Percentiles rank a stretch among this genome's conserved stretches.
Conservation (phyloP, 1,140 invertebrate genomes). For the Steinernema feltiae region DNA sequence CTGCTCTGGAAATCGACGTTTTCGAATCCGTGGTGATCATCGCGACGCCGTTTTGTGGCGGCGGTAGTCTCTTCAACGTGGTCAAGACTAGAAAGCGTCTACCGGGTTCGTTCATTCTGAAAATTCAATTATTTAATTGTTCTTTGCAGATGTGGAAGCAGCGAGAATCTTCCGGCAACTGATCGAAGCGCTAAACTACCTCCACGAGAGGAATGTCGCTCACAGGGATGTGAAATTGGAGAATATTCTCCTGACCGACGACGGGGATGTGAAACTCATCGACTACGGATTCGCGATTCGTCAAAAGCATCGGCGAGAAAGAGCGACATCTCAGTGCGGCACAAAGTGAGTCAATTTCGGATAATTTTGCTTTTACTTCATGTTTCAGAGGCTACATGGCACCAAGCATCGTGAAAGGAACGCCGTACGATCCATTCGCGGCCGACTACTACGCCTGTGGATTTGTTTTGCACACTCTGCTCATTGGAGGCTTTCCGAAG, state of each 20-base stretch:
- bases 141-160: background rate
- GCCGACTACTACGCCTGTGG: constrained; percentile 32
- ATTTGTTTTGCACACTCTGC: constrained; percentile 30
- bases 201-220: constrained; percentile 22
- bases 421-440: constrained; percentile 27
- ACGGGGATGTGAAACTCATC: constrained; percentile 30
- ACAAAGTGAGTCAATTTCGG: no score
- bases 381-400: constrained; percentile 1
- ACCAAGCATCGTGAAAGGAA: background rate
- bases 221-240: constrained; percentile 34
- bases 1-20: background rate
- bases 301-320: background rate
- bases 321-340: no score
- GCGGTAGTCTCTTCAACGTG: background rate
- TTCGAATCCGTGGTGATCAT: background rate
- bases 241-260: constrained; percentile 29
- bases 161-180: constrained; percentile 29
- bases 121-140: no score
- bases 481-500: constrained; percentile 27
- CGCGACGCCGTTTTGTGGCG: background rate
- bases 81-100: no score
- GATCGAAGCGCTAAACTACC: constrained; percentile 31
- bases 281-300: constrained; percentile 33
- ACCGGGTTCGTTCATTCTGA: no score
- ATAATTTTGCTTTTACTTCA: no score